Evolutionary conservation across 2,797 vertebrate species (phyloP).

Genomic region (Pagetopsis macropterus): DNA sequence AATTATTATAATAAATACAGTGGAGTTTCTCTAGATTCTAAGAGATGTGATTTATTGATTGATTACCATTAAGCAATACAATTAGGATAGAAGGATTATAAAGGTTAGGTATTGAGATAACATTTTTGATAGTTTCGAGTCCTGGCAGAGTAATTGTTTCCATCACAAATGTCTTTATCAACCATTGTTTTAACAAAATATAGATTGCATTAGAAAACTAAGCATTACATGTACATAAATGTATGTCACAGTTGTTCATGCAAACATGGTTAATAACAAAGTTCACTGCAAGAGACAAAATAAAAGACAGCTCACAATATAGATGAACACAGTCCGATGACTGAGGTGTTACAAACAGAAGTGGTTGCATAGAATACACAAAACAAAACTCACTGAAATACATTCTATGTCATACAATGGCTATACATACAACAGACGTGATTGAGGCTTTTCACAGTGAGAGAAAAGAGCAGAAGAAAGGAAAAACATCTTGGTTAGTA

Average conservation of each 20-base stretch:
- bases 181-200: conserved; percentile 75
- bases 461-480: conserved; percentile 37
- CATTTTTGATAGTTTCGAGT: not conserved
- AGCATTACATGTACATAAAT: conserved; percentile 59
- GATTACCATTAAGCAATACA: not conserved
- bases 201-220: conserved; percentile 68
- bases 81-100: not conserved
- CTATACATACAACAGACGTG: conserved; percentile 46
- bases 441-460: conserved; percentile 44
- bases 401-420: conserved; percentile 20
- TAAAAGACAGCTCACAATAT: conserved; percentile 35
- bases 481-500: conserved; percentile 48
- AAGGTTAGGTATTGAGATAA: not conserved
- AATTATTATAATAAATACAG: not conserved
- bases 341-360: conserved; percentile 49
- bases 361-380: conserved; percentile 72
- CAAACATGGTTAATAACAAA: conserved; percentile 59
- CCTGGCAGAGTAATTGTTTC: conserved; percentile 34
- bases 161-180: conserved; percentile 81
- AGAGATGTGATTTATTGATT: not conserved
- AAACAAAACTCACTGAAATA: conserved; percentile 28
- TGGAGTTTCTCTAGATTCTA: not conserved
- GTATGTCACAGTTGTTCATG: conserved; percentile 65
- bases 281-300: conserved; percentile 44
- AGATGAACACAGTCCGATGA: conserved; percentile 48